Base-by-base conservation (phyloP, 92 coral and sea anemone species). In the Phymanthus crucifer region DNA sequence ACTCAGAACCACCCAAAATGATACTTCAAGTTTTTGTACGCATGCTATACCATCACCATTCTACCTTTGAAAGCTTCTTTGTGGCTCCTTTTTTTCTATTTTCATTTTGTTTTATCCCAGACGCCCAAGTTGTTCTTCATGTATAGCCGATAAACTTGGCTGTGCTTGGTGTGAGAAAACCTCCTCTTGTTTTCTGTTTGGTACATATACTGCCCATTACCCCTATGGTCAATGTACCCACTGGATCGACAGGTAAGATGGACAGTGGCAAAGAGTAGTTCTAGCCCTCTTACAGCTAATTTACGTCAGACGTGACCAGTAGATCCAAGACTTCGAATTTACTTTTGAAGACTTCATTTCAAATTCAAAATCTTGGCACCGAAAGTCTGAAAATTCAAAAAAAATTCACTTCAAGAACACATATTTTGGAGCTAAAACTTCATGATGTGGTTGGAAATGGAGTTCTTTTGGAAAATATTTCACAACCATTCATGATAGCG, bases 151-250 rank as follows among this genome's bases (percentile, higher is more conserved):
- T 48, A 69, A 71, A 4, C 40, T 56, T 19, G 93, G 87, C 1
- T 95, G 99, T 77, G 76, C 93, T 0, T 95, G 99, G 99, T 95
- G 99, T 52, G 99, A 89, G 71, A 84, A 80, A 21, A 87, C 87
- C 23, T 90, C 77, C 18, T 81, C 74, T 29, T 95, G 99, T 76
- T 83, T 95, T 54, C 33, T 85, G 6, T 84, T 83, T 82, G 89
- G 85, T 37, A 82, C 95, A 0, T 89, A 86, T 86, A 90, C 66
- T 45, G 73, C 90, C 13, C 87, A 73, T 8, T 90, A 78, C 78
- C 91, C 97, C 0, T 78, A 84, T 79, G 99, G 99, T 17, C 89
- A 88, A 75, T 95, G 99, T 74, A 70, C 95, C 0, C 87, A 84
- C 66, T 90, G 92, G 95, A 26, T 79, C 40, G 89, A 93, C 78